Evolutionary conservation across 1,140 invertebrate species (phyloP), one percentile per base, ranked within the genome.

Genomic region (Bemisia tabaci): DNA sequence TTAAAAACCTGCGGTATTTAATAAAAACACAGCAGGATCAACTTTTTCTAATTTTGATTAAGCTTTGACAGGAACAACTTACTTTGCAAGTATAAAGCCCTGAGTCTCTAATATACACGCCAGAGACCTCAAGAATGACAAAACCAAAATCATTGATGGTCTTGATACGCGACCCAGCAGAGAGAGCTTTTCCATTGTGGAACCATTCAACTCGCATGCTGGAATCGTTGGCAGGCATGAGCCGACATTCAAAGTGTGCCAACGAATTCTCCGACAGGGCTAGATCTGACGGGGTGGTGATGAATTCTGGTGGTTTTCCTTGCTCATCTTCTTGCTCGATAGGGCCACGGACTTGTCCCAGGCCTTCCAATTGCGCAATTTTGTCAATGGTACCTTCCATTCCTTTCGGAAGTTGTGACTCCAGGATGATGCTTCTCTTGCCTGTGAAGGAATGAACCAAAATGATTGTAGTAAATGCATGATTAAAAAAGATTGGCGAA

Each of bases 151-250:
- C 92, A 71, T 92, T 92, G 67, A 94, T 94, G 0, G 90, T 94
- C 75, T 94, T 94, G 65, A 94, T 87, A 76, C 92, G 84, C 11
- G 90, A 92, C 62, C 92, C 92, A 68, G 90, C 86, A 72, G 88
- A 85, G 60, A 96, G 79, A 12, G 92, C 84, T 79, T 95, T 93
- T 33, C 94, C 94, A 77, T 97, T 95, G 71, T 96, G 93, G 84
- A 88, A 97, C 94, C 94, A 97, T 79, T 97, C 94, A 21, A 97
- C 92, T 70, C 88, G 83, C 88, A 97, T 90, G 67, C 88, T 92
- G 0, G 91, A 89, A 79, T 97, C 94, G 72, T 92, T 92, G 11
- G 94, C 84, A n/a, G 94, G 94, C 65, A 86, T 85, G 23, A 96
- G 78, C 59, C 90, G 85, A 70, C 91, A 94, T 79, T 97, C 94